Percentiles rank a stretch among this genome's conserved stretches.
These are phyloP conservation scores for Rhyzopertha dominica DNA, from an alignment of 1,140 invertebrate species.

Conservation along the genomic window DNA sequence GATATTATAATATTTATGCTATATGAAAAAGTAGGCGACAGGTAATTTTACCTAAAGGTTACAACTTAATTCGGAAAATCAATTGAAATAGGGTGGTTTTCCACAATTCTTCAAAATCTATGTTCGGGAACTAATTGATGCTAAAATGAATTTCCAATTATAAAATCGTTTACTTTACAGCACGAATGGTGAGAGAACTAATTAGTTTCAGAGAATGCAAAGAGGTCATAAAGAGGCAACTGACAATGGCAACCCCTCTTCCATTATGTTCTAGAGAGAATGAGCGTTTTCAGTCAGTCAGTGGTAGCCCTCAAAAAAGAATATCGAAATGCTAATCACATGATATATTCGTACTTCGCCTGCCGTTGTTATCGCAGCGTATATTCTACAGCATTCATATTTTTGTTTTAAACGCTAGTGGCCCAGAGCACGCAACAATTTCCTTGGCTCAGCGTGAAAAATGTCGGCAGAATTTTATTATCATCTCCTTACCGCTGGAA, in stretches of 20 bases:
- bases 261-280: slow-evolving; percentile 7
- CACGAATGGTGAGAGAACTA: slow-evolving; percentile 3
- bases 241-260: slow-evolving; percentile 10
- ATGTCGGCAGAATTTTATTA: too few relatives aligned
- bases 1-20: too few relatives aligned
- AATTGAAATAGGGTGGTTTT: background rate
- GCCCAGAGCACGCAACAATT: too few relatives aligned
- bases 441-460: too few relatives aligned
- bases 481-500: too few relatives aligned
- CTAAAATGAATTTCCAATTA: slow-evolving; percentile 3
- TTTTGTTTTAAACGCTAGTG: too few relatives aligned
- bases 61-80: background rate
- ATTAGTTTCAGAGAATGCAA: slow-evolving; percentile 11
- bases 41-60: background rate
- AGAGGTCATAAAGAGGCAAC: slow-evolving; percentile 12
- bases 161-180: slow-evolving; percentile 6
- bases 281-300: background rate
- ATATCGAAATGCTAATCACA: too few relatives aligned
- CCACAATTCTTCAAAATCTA: background rate
- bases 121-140: background rate
- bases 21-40: too few relatives aligned
- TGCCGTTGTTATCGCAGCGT: too few relatives aligned
- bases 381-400: too few relatives aligned
- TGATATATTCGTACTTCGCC: too few relatives aligned
- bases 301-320: too few relatives aligned